Conservation (phyloP, 1,140 invertebrate species). For the Rhynchophorus ferrugineus region DNA sequence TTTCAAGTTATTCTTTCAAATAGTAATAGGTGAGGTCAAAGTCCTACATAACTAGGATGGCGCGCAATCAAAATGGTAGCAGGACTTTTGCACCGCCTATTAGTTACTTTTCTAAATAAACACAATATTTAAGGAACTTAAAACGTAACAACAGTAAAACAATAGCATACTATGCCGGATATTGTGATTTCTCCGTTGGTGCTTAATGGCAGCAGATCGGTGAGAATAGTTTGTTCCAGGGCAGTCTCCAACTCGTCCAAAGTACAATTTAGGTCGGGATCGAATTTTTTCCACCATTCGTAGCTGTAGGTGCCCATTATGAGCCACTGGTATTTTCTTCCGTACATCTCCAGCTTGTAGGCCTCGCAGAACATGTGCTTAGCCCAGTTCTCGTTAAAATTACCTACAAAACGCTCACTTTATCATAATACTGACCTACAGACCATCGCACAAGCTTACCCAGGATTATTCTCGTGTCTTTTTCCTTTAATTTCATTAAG, state of each 20-base stretch:
- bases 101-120: too few species aligned
- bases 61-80: too few species aligned
- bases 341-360: constrained; percentile 47
- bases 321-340: constrained; percentile 82
- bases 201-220: constrained; percentile 70
- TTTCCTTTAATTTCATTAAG: constrained; percentile 78
- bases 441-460: too few species aligned
- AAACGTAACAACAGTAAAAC: too few species aligned
- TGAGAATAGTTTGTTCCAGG: constrained; percentile 84
- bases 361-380: constrained; percentile 91
- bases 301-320: constrained; percentile 82
- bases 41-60: too few species aligned
- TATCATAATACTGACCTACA: too few species aligned
- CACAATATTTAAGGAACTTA: too few species aligned
- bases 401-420: constrained; percentile 48
- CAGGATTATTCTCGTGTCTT: constrained; percentile 87
- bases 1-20: too few species aligned
- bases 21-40: too few species aligned
- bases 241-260: constrained; percentile 69
- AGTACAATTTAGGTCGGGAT: constrained; percentile 58
- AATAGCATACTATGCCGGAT: constrained; percentile 85
- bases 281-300: constrained; percentile 65
- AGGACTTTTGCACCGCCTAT: too few species aligned
- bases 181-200: constrained; percentile 73
- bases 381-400: constrained; percentile 94